A percentile compares a stretch with the other conserved stretches of the same genome.
Evolutionary conservation across 2,113 vertebrate genomes (phyloP).

Genomic region (Melanerpes formicivorus): DNA sequence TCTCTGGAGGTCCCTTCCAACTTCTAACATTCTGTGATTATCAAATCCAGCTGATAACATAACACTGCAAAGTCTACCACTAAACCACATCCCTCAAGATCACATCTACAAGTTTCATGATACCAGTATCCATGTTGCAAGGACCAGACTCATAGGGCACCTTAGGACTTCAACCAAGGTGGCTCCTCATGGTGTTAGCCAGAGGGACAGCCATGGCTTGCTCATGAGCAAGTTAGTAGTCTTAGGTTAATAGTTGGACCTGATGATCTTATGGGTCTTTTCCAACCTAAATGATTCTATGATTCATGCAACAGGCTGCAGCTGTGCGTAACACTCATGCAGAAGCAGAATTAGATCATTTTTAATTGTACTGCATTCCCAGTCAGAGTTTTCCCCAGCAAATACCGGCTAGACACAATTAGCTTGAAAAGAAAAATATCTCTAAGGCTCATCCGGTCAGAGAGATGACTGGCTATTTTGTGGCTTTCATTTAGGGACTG

Average conservation of each 20-base stretch:
- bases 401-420: constrained; percentile 1
- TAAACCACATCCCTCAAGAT: too few relatives aligned
- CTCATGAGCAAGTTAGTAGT: rapidly evolving
- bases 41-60: too few relatives aligned
- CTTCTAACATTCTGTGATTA: too few relatives aligned
- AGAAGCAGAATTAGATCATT: background rate
- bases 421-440: constrained; percentile 24
- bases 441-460: background rate
- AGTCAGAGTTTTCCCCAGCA: background rate
- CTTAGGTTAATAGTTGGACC: background rate
- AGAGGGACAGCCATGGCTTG: background rate
- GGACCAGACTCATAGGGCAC: background rate
- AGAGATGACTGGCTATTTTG: constrained; percentile 1
- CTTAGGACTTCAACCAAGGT: background rate
- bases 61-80: too few relatives aligned
- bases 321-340: background rate
- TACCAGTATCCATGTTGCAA: background rate
- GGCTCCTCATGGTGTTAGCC: rapidly evolving
- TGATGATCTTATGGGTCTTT: background rate
- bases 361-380: background rate
- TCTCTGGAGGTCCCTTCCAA: too few relatives aligned
- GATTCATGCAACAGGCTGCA: background rate
- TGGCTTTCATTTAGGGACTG: constrained; percentile 28
- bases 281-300: background rate
- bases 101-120: rapidly evolving